A percentile compares a stretch with the other conserved stretches of the same genome.
Conservation (phyloP, 2,113 vertebrate species). For the Colossoma macropomum region DNA sequence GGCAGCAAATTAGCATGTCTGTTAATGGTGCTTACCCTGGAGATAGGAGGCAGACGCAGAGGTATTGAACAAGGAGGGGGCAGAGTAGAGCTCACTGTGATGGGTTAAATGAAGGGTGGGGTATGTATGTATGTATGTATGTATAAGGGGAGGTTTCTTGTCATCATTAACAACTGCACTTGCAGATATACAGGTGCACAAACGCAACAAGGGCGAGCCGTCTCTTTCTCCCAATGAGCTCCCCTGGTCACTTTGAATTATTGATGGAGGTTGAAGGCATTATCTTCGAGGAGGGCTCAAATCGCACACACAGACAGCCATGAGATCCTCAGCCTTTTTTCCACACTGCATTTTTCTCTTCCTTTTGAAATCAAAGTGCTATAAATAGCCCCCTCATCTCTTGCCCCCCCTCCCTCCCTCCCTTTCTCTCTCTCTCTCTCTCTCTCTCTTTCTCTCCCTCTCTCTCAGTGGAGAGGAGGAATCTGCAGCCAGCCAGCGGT, state of each 20-base stretch:
- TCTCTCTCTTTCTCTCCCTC: constrained; percentile 23
- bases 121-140: background rate
- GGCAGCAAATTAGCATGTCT: constrained; percentile 69
- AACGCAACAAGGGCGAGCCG: background rate
- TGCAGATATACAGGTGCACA: background rate
- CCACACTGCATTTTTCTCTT: constrained; percentile 75
- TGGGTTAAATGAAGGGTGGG: background rate
- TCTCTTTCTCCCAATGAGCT: constrained; percentile 12
- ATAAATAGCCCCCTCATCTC: constrained; percentile 70
- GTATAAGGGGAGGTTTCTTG: constrained; percentile 23
- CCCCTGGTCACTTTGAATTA: constrained; percentile 47
- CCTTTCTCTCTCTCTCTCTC: background rate
- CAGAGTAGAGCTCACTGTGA: constrained; percentile 14
- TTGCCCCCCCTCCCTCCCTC: constrained; percentile 50
- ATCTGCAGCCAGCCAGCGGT: constrained; percentile 32
- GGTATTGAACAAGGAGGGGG: constrained; percentile 31
- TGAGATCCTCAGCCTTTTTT: constrained; percentile 54
- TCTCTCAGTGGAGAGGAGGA: constrained; percentile 21
- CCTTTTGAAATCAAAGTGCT: constrained; percentile 76
- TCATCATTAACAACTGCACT: constrained; percentile 41
- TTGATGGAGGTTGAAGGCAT: constrained; percentile 50
- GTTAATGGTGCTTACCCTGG: constrained; percentile 61
- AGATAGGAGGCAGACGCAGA: constrained; percentile 51
- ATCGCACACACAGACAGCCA: constrained; percentile 35
- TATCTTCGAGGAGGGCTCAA: constrained; percentile 44